Evolutionary conservation across 2,113 vertebrate species (phyloP).

Genomic region (Apodemus speciosus): DNA sequence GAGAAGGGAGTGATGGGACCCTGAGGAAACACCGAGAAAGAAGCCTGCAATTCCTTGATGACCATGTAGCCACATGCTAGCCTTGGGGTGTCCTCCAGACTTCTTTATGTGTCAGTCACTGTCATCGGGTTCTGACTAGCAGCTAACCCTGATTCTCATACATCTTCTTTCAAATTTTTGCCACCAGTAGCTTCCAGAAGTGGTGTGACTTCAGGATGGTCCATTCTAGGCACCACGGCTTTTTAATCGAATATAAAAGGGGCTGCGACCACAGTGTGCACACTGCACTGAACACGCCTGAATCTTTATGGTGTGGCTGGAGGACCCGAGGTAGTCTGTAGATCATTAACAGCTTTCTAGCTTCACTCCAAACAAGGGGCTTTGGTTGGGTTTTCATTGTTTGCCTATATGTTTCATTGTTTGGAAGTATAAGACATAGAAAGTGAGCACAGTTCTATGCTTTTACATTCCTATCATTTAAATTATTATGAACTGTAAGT

Average conservation of each 20-base stretch:
- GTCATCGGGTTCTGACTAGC: neutral
- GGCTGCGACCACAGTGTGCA: neutral
- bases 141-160: conserved; percentile 5
- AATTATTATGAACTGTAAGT: neutral
- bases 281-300: neutral
- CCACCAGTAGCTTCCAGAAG: conserved; percentile 4
- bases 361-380: conserved; percentile 96
- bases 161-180: conserved; percentile 10
- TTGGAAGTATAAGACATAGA: conserved; percentile 63
- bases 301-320: conserved; percentile 97
- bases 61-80: neutral
- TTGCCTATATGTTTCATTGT: conserved; percentile 85
- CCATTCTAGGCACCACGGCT: neutral
- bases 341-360: conserved; percentile 98
- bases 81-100: neutral
- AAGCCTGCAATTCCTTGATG: neutral
- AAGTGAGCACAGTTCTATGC: neutral
- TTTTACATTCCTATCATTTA: neutral
- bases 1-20: neutral
- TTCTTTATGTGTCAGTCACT: conserved; percentile 30
- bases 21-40: neutral
- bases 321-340: conserved; percentile 99
- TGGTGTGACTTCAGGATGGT: neutral
- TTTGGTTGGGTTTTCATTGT: conserved; percentile 95
- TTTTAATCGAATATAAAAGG: neutral